Conservation (phyloP, 2,888 invertebrate species). For the Macrostomum cliftonense region DNA sequence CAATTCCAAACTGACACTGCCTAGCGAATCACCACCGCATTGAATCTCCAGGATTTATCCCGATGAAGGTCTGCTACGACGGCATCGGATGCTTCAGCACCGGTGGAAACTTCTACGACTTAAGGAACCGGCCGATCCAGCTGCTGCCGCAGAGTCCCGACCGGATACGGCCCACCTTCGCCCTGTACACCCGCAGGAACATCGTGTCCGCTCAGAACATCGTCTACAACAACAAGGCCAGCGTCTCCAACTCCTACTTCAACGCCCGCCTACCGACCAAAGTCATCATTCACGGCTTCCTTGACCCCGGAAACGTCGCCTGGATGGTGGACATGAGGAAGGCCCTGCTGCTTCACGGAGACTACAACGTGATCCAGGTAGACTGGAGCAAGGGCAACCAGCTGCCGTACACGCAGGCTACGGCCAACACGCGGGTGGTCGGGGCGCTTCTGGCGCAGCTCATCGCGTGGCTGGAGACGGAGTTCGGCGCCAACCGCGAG, state of each 20-base stretch:
- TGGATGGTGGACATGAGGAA: constrained; percentile 4
- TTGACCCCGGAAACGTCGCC: constrained; percentile 1
- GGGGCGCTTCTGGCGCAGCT: constrained; percentile 10
- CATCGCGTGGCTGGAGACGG: constrained; percentile 5
- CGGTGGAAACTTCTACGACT: no score
- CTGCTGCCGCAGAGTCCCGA: no score
- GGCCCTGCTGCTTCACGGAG: constrained; percentile 6
- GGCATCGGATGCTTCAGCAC: no score
- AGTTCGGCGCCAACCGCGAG: constrained; percentile 1
- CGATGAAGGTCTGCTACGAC: no score
- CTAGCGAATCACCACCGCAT: no score
- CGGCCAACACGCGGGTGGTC: constrained; percentile 23
- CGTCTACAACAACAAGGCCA: not conserved
- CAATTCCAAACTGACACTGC: no score
- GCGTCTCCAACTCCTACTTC: not conserved
- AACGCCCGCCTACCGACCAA: constrained; percentile 3
- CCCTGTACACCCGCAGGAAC: no score
- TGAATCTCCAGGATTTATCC: no score
- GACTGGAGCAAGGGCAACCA: constrained; percentile 9
- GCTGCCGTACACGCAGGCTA: constrained; percentile 21
- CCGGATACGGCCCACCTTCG: no score
- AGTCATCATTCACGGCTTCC: constrained; percentile 7
- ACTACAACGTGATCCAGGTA: constrained; percentile 6
- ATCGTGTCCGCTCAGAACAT: no score
- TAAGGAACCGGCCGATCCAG: no score